Base-by-base conservation (phyloP, 2,888 invertebrate genomes). In the Diloba caeruleocephala region DNA sequence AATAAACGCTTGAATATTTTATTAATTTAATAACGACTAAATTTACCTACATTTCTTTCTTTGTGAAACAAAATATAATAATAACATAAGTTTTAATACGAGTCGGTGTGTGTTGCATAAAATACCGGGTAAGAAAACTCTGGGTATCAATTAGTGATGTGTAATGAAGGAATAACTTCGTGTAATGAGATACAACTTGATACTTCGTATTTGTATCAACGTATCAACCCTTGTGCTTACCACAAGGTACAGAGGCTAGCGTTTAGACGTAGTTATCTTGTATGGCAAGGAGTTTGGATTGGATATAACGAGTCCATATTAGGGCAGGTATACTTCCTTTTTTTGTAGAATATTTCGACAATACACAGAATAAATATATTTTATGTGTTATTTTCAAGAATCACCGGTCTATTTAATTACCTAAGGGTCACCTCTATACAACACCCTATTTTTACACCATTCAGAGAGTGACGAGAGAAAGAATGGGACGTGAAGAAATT, bases 111-210 rank as follows among this genome's bases (percentile, higher is more conserved):
- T 44, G 26, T 66, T 67, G 59, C 53, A 36, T 14, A 41, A 53
- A 58, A 54, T 44, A 28, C 50, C 36, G 41, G 37, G 60, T 71
- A 71, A 73, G 74, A 74, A 79, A 78, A 76, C 71, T 72, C 59
- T 52, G 21, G 50, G 61, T 62, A 70, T 76, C 79, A 82, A 81
- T 82, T 82, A 81, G 73, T 61, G 49, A 41, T 32, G 50, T 64
- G 78, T 85, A 81, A 81, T 79, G 81, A 81, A 74, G 75, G 77
- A 68, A 66, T 61, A 69, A 57, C 55, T 65, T 63, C 64, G 59
- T 51, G 67, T 88, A 88, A 88, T 88, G 87, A 84, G 87, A 80
- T 75, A 76, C 72, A 83, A 86, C 73, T 59, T 78, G 86, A 88
- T 83, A 81, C 78, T 32, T 13, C 17, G 31, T 37, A 73, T 73